Evolutionary conservation across 1,140 invertebrate species (phyloP).

Genomic region (Orius laevigatus): DNA sequence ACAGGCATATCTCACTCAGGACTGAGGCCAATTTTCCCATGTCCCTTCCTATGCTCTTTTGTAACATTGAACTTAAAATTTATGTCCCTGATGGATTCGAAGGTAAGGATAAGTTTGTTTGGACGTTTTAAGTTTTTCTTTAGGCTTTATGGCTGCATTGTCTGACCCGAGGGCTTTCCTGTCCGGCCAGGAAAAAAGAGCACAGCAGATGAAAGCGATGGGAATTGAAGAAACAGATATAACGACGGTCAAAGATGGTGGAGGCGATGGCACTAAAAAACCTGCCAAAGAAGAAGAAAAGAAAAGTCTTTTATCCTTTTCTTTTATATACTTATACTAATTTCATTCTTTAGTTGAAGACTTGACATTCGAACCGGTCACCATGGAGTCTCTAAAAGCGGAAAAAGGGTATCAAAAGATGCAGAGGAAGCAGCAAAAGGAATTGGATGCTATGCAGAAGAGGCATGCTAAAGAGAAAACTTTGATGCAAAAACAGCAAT

Average conservation of each 20-base stretch:
- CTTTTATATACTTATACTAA: background rate
- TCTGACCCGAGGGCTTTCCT: conserved; percentile 89
- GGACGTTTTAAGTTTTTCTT: conserved; percentile 19
- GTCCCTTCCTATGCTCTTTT: conserved; percentile 96
- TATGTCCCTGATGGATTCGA: conserved; percentile 98
- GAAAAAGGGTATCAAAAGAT: conserved; percentile 92
- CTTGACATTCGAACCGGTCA: conserved; percentile 80
- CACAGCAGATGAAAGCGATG: conserved; percentile 84
- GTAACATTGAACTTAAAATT: conserved; percentile 97
- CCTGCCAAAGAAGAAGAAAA: conserved; percentile 45
- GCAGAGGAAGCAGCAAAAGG: conserved; percentile 92
- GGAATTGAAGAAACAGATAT: conserved; percentile 70
- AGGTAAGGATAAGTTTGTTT: conserved; percentile 37
- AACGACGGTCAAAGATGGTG: conserved; percentile 32
- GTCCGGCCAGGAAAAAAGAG: conserved; percentile 71
- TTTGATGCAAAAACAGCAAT: conserved; percentile 83
- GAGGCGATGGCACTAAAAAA: conserved; percentile 38
- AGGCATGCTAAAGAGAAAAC: conserved; percentile 86
- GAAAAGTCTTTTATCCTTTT: conserved; percentile 30
- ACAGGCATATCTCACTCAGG: conserved; percentile 90
- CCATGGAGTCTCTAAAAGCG: conserved; percentile 68
- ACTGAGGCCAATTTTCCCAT: conserved; percentile 99
- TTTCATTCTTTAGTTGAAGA: conserved; percentile 29
- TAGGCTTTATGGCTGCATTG: conserved; percentile 93
- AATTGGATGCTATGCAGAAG: conserved; percentile 80